Evolutionary conservation across 2,888 invertebrate genomes (phyloP).

Genomic region (Adela reaumurella): DNA sequence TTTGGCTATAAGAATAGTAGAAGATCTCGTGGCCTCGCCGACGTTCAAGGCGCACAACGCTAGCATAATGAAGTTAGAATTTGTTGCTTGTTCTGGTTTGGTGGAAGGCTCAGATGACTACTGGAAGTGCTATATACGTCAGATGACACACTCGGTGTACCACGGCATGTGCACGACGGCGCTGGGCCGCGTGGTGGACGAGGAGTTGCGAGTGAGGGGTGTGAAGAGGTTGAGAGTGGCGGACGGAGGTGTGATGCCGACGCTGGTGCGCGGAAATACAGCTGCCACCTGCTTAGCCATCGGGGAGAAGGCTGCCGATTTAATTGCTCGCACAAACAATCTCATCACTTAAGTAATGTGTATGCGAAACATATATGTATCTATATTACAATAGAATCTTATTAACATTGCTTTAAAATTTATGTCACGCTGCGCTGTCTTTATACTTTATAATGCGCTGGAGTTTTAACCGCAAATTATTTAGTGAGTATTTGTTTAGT

Average conservation of each 20-base stretch:
- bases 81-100: background rate
- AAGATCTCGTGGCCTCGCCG: constrained; percentile 19
- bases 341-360: too few species aligned
- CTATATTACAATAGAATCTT: too few species aligned
- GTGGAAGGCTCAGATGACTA: constrained; percentile 3
- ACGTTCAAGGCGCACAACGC: constrained; percentile 11
- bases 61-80: background rate
- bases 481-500: too few species aligned
- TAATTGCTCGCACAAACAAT: constrained; percentile 11
- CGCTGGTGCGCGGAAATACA: constrained; percentile 23
- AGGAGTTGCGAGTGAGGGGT: constrained; percentile 22
- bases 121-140: constrained; percentile 5
- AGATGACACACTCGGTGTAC: constrained; percentile 24
- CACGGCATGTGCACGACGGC: constrained; percentile 28
- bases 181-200: constrained; percentile 25
- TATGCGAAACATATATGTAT: too few species aligned
- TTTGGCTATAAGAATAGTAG: constrained; percentile 19
- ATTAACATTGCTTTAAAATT: too few species aligned
- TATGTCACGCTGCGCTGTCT: too few species aligned
- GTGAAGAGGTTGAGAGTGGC: constrained; percentile 23
- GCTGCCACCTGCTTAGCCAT: constrained; percentile 27
- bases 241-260: constrained; percentile 24
- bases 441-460: too few species aligned
- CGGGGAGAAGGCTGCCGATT: constrained; percentile 25
- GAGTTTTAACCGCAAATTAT: too few species aligned